Evolutionary conservation across 2,797 vertebrate genomes (phyloP).

Genomic region (Novumbra hubbsi): DNA sequence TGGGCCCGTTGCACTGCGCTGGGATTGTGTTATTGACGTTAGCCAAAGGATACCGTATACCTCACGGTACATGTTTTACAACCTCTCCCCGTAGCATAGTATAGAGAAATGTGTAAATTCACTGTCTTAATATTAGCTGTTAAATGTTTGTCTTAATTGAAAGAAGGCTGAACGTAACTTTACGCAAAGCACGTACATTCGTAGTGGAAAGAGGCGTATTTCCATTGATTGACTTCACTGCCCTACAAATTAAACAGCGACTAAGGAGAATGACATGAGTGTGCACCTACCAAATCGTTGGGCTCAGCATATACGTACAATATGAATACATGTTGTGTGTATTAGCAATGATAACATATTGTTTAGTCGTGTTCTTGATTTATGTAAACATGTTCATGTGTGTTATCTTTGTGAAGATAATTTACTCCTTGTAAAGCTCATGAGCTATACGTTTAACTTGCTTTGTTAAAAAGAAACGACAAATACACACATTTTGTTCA

Average conservation of each 20-base stretch:
- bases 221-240: constrained; percentile 13
- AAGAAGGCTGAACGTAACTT: not conserved
- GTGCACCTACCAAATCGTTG: constrained; percentile 10
- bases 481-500: constrained; percentile 5
- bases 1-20: constrained; percentile 14
- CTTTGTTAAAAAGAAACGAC: not conserved
- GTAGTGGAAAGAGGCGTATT: constrained; percentile 23
- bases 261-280: not conserved
- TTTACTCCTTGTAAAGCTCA: not conserved
- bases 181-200: not conserved
- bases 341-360: constrained; percentile 4
- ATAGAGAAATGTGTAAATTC: not conserved
- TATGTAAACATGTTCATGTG: not conserved
- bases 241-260: constrained; percentile 21
- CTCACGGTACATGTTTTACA: not conserved
- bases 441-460: not conserved
- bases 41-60: not conserved
- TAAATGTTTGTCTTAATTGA: not conserved
- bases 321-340: constrained; percentile 23
- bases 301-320: constrained; percentile 15
- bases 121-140: not conserved
- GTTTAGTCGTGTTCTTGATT: not conserved
- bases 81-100: not conserved
- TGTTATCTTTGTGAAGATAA: not conserved
- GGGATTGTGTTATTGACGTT: not conserved